Conservation (phyloP, 37 sponge, comb jelly and placozoan species). For the Halisarca cf. caerulea region DNA sequence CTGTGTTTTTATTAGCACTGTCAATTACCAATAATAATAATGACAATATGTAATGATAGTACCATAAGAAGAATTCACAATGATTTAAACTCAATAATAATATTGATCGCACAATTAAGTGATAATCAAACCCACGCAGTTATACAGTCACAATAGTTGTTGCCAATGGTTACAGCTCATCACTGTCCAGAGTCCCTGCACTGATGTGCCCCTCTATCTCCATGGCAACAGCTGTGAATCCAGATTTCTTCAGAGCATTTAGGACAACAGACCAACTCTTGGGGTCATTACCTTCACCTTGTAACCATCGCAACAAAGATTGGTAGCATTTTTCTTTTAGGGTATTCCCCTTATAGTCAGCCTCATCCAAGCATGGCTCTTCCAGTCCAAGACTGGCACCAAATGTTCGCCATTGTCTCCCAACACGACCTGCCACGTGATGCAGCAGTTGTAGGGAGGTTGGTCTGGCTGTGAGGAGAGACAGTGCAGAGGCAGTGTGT, state of each 20-base stretch:
- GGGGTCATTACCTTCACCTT: background rate
- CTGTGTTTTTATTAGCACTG: too few species aligned
- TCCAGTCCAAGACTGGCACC: background rate
- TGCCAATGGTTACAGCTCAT: too few species aligned
- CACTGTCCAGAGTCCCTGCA: background rate
- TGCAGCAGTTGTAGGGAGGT: background rate
- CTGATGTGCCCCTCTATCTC: background rate
- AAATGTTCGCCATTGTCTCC: background rate
- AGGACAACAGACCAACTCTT: background rate
- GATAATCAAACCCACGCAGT: too few species aligned
- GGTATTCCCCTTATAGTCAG: background rate
- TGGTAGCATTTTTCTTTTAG: background rate
- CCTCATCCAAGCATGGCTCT: background rate
- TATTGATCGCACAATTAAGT: too few species aligned
- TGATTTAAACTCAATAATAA: too few species aligned
- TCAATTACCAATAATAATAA: too few species aligned
- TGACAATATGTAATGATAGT: too few species aligned
- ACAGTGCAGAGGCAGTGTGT: too few species aligned
- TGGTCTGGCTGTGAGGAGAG: background rate
- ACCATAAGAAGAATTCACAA: too few species aligned
- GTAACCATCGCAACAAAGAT: background rate
- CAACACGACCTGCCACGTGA: background rate
- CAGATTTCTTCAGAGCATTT: background rate
- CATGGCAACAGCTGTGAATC: background rate
- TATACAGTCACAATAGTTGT: too few species aligned